Evolutionary conservation across 2,888 invertebrate genomes (phyloP), one percentile per base, ranked within the genome.

Genomic region (Panorpa germanica): DNA sequence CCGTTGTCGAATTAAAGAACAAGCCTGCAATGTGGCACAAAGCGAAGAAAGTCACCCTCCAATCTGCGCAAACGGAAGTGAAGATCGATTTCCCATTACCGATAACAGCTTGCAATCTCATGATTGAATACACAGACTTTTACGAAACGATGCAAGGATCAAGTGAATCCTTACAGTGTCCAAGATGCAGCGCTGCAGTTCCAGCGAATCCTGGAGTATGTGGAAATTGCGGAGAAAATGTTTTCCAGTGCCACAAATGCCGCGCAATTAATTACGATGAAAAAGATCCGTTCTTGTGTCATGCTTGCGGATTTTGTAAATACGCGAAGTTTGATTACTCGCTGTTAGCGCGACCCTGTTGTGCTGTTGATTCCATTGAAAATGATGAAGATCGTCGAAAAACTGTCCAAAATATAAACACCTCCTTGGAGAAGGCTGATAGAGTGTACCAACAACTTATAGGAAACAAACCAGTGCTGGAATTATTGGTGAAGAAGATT

Each of bases 271-370:
- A 98, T 57, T 96, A 96, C 54, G 95, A 95, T 52, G 95, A 96
- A 52, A 91, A 93, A 51, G 96, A 96, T 57, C 96, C 96, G 1
- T 98, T 96, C 68, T 60, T 98, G 14, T 98, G 98, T 49, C 95
- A 95, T 55, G 83, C 93, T 4, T 98, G 98, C 55, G 96, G 96
- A 2, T 96, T 91, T 60, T 98, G 96, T 61, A 96, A 96, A 58
- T 96, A 96, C 55, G 96, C 95, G 19, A 93, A 96, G 57, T 95
- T 96, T 52, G 96, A 98, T 57, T 88, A 91, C 55, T 85, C 83
- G 7, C 63, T 95, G 34, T 76, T 77, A 4, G 90, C 85, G 4
- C 72, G 85, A 13, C 81, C 88, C 1, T 91, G 88, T 47, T 95
- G 88, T 53, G 93, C 93, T 12, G 91, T 96, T 1, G 95, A 96